Evolutionary conservation across 2,797 vertebrate genomes (phyloP).

Genomic region (Synaphobranchus kaupii): DNA sequence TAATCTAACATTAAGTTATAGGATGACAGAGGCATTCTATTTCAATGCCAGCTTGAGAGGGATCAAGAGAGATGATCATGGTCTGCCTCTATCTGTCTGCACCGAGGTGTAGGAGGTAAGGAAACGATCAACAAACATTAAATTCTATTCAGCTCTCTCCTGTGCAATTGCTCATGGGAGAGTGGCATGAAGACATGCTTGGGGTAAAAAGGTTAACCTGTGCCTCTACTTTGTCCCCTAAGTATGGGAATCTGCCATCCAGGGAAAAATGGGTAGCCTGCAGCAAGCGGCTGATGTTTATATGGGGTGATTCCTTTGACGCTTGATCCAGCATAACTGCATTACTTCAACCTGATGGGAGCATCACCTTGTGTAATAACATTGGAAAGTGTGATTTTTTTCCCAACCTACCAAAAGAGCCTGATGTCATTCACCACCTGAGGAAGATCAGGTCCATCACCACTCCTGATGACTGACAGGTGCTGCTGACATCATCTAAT

Average conservation of each 20-base stretch:
- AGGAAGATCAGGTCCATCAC: background rate
- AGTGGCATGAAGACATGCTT: background rate
- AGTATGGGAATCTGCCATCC: background rate
- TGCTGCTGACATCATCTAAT: background rate
- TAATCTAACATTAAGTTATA: background rate
- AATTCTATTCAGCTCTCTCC: background rate
- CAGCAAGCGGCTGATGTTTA: background rate
- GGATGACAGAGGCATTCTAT: background rate
- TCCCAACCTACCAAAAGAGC: background rate
- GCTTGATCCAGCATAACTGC: background rate
- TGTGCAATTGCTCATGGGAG: background rate
- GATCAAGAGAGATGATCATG: constrained; percentile 5
- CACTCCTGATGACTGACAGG: background rate
- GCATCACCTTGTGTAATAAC: background rate
- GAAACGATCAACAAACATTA: constrained; percentile 2
- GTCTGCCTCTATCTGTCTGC: background rate
- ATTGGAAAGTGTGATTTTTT: background rate
- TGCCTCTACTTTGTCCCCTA: background rate
- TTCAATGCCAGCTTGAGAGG: background rate
- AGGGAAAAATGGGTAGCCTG: background rate
- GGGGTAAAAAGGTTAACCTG: background rate
- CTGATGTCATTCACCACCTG: constrained; percentile 2
- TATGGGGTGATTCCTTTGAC: background rate
- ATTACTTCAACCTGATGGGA: constrained; percentile 5
- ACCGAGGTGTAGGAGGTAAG: background rate